phyloP scores from a whole-genome alignment of 2,797 vertebrate species.

The Urocyon cinereoargenteus region DNA sequence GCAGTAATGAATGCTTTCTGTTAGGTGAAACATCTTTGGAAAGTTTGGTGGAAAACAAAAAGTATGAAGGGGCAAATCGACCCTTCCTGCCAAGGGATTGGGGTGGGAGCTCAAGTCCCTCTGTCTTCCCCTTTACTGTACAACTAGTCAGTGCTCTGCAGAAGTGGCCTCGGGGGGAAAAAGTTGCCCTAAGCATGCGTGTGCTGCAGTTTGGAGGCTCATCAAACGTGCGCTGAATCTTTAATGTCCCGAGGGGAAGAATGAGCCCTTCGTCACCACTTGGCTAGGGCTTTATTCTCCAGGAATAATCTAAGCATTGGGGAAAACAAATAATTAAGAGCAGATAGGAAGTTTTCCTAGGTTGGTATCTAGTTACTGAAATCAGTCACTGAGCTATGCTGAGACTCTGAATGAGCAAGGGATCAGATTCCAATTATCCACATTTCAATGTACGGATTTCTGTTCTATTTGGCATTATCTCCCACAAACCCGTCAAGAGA shows the following conservation, averaged over 20 bases:
- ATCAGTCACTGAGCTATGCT: not conserved
- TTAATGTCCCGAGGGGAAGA: not conserved
- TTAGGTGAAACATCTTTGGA: not conserved
- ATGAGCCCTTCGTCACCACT: not conserved
- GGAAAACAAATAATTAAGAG: not conserved
- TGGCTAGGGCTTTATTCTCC: not conserved
- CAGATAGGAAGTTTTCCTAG: not conserved
- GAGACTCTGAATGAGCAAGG: not conserved
- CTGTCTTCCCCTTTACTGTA: not conserved
- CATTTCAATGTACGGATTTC: not conserved
- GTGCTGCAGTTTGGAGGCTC: accelerated
- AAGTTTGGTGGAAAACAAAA: not conserved
- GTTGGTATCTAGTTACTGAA: not conserved
- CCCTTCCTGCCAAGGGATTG: not conserved
- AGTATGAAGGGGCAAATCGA: not conserved
- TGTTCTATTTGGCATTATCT: not conserved
- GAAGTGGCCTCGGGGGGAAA: not conserved
- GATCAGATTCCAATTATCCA: not conserved
- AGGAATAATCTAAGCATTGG: not conserved
- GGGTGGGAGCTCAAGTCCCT: accelerated
- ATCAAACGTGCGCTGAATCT: no score
- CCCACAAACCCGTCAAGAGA: not conserved
- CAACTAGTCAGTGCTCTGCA: no score
- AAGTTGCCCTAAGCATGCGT: not conserved
- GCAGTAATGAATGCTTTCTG: slow-evolving; percentile 4